Evolutionary conservation across 2,888 invertebrate genomes (phyloP), one percentile per base, ranked within the genome.

Genomic region (Idaea biselata): DNA sequence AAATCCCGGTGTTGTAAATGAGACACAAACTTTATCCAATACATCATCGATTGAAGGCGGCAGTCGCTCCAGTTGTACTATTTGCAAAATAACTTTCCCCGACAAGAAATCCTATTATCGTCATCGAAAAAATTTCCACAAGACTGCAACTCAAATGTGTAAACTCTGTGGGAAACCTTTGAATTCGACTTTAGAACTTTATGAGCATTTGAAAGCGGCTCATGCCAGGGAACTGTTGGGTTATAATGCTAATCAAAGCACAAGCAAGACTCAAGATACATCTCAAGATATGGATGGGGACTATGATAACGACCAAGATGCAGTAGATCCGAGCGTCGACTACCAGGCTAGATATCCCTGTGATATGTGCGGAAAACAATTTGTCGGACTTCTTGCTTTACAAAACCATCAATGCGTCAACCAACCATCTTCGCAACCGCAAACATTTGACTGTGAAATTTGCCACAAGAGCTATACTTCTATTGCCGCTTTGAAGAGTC

Each of bases 391-490:
- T 59, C 85, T 93, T 6, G 93, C 93, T 1, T 80, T 94, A 62
- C 93, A 93, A 69, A 91, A 92, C 72, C 94, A 94, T 67, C 94
- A 93, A 68, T 91, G 92, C 64, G 87, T 93, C 57, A 93, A 91
- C 63, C 88, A 86, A 68, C 60, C 80, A 5, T 68, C 78, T 6
- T 71, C 81, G 6, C 86, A 87, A 61, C 88, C 88, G 11, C 89
- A 89, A 73, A 91, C 91, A 0, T 94, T 94, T 65, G 93, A 93
- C 64, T 95, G 95, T 72, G 94, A 94, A 66, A 93, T 95, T 31
- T 96, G 95, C 71, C 94, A 94, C 66, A 94, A 95, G 73, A 91
- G 93, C 32, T 96, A 95, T 75, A 93, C 93, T 4, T 95, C 95
- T 18, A 94, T 94, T 68, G 93, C 94, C 1, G 95, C 95, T 0